These are phyloP conservation scores for Holothuria leucospilota DNA, from an alignment of 53 echinoderm and acorn worm species.

Conservation along the genomic window DNA sequence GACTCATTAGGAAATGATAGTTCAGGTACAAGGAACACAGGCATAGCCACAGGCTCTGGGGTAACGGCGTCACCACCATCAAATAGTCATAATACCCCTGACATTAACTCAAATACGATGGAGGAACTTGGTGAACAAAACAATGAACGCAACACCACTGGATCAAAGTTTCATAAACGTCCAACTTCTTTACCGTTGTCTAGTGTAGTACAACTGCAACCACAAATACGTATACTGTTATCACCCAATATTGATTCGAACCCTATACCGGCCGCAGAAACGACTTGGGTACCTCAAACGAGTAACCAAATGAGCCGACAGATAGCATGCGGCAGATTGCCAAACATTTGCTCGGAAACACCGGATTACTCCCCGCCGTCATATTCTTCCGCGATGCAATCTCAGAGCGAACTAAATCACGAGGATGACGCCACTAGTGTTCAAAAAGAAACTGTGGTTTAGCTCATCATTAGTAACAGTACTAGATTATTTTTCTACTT, in stretches of 20 bases:
- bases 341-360: slow-evolving; percentile 9
- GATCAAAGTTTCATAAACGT: slow-evolving; percentile 35
- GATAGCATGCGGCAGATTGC: slow-evolving; percentile 25
- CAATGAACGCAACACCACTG: neutral
- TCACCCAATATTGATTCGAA: slow-evolving; percentile 50
- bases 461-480: neutral
- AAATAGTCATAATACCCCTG: neutral
- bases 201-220: slow-evolving; percentile 38
- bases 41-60: neutral
- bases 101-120: neutral
- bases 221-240: slow-evolving; percentile 40
- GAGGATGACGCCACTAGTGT: slow-evolving; percentile 21
- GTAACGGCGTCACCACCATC: neutral
- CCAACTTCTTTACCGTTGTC: slow-evolving; percentile 66
- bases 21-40: neutral
- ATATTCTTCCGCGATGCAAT: slow-evolving; percentile 50
- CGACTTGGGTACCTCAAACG: slow-evolving; percentile 49
- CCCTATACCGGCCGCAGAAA: slow-evolving; percentile 49
- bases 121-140: slow-evolving; percentile 20
- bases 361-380: slow-evolving; percentile 52
- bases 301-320: slow-evolving; percentile 38
- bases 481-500: slow-evolving; percentile 50
- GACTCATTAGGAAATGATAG: neutral
- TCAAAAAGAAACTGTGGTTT: slow-evolving; percentile 44
- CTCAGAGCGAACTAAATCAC: slow-evolving; percentile 16